Evolutionary conservation across 2,797 vertebrate genomes (phyloP), one percentile per base, ranked within the genome.

Genomic region (Tangara arthus): DNA sequence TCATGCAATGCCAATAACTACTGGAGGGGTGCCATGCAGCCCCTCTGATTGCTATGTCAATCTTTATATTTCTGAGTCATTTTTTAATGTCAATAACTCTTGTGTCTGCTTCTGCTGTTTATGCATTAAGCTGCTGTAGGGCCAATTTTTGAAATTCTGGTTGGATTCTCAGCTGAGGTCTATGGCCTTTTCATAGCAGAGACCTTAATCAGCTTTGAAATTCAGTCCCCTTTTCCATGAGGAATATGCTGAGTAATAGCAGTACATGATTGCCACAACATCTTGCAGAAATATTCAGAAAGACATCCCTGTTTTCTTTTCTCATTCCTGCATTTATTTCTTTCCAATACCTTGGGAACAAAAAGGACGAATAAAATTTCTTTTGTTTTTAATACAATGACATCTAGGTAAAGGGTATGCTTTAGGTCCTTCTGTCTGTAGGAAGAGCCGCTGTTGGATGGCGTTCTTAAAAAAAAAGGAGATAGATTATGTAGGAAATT

Each of bases 231-330:
- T 78, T 35, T 80, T 89, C 78, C 61, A 34, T 3, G 15, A 95
- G 44, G 69, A 93, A 78, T 72, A 65, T 88, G 91, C 91, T 95
- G 93, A 90, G 76, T 92, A 92, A 95, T 28, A 87, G 55, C 73
- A 92, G 66, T 46, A 41, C 69, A 77, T 82, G 28, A 28, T 77
- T 66, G 82, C 73, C 53, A 59, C 49, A 75, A 52, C 34, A 65
- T 70, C 79, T 83, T 90, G 76, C 72, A 91, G 82, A 86, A 42
- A 69, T 76, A 56, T 52, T 56, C 79, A 53, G 79, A 63, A 87
- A 82, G 60, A 47, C 39, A 72, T 8, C 19, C 28, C 27, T 75
- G 17, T 61, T 95, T 93, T 89, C 30, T 61, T 81, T 89, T 68
- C 23, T 41, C 41, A 52, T 85, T 77, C 55, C 61, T 89, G 16